These are phyloP conservation scores for Melanogrammus aeglefinus DNA, from an alignment of 2,797 vertebrate genomes.

Conservation along the genomic window DNA sequence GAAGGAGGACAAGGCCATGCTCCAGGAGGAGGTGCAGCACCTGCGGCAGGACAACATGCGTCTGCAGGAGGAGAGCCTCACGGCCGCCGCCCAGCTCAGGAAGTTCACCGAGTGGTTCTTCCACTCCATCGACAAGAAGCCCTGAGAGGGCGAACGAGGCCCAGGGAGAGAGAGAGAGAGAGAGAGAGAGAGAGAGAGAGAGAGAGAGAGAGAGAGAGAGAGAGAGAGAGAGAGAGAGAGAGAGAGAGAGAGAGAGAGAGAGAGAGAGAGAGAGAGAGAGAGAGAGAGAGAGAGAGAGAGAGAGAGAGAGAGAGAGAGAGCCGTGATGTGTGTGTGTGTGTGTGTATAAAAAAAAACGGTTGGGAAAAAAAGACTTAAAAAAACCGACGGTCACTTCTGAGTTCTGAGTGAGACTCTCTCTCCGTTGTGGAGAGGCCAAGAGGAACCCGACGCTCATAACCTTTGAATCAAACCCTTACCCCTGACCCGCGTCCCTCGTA, in stretches of 20 bases:
- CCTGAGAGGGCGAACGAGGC: constrained; percentile 45
- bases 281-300: too few relatives aligned
- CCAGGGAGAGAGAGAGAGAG: background rate
- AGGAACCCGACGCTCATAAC: constrained; percentile 8
- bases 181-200: too few relatives aligned
- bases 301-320: too few relatives aligned
- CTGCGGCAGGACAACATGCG: constrained; percentile 95
- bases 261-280: too few relatives aligned
- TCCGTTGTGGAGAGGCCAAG: background rate
- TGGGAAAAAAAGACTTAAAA: background rate
- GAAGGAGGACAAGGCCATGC: constrained; percentile 93
- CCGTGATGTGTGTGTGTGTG: background rate
- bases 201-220: too few relatives aligned
- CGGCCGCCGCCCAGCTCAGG: constrained; percentile 89
- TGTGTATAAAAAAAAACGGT: background rate
- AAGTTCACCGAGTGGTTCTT: constrained; percentile 99
- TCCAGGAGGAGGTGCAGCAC: constrained; percentile 94
- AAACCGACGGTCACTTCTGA: background rate
- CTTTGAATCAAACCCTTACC: background rate
- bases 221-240: too few relatives aligned
- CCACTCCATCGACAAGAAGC: constrained; percentile 91
- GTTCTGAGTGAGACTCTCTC: background rate
- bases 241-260: too few relatives aligned
- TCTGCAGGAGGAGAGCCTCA: constrained; percentile 94
- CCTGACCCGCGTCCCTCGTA: background rate